Evolutionary conservation across 2,888 invertebrate genomes (phyloP).

Genomic region (Eilema caniola): DNA sequence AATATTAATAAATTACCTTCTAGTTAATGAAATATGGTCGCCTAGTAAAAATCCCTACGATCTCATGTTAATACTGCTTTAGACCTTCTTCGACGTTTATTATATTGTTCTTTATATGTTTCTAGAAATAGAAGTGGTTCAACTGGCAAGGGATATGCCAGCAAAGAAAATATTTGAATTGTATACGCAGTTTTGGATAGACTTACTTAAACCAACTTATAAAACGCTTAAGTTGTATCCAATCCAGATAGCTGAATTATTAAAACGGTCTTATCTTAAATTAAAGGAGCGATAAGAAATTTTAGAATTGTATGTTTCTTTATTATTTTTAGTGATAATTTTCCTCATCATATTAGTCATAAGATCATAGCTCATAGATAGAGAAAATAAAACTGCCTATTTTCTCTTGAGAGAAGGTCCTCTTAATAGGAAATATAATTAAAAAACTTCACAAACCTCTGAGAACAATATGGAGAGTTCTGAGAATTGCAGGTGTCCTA

Average conservation of each 20-base stretch:
- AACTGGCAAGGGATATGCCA: neutral
- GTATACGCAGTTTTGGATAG: conserved; percentile 6
- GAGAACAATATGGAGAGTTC: too few species aligned
- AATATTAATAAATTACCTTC: too few species aligned
- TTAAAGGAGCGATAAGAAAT: neutral
- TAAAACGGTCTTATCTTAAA: neutral
- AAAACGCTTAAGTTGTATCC: neutral
- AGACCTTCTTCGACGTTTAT: too few species aligned
- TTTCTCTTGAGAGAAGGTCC: neutral
- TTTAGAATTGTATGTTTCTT: neutral
- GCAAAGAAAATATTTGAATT: conserved; percentile 1
- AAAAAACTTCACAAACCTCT: too few species aligned
- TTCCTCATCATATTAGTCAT: neutral
- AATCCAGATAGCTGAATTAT: neutral
- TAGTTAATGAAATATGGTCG: too few species aligned
- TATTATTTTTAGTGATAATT: neutral
- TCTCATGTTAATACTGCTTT: too few species aligned
- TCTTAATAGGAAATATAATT: too few species aligned
- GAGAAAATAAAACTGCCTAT: neutral
- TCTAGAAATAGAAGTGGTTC: neutral
- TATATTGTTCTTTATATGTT: neutral
- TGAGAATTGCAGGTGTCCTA: too few species aligned
- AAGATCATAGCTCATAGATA: neutral
- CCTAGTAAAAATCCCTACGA: too few species aligned
- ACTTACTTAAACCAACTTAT: neutral